Evolutionary conservation across 2,888 invertebrate species (phyloP).

Genomic region (Lasioglossum marginatum): DNA sequence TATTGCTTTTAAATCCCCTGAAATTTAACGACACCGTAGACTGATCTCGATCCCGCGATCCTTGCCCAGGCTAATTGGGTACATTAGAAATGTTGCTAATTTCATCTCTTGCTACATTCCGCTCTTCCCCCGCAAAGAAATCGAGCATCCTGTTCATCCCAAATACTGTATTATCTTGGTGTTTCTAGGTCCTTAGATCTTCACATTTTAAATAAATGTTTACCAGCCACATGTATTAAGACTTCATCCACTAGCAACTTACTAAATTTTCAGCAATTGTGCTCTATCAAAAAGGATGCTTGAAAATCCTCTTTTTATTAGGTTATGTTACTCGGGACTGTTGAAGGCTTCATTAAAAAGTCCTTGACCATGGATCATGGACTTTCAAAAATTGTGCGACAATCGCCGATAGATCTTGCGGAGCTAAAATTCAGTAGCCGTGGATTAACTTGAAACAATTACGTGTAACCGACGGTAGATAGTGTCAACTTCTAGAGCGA

Average conservation of each 20-base stretch:
- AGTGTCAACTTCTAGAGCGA: not conserved
- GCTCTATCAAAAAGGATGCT: not conserved
- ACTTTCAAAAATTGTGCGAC: too few relatives aligned
- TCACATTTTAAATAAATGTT: not conserved
- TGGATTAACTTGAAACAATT: too few relatives aligned
- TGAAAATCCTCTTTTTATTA: not conserved
- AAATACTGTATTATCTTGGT: too few relatives aligned
- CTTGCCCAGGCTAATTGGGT: not conserved
- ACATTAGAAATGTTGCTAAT: slow-evolving; percentile 9
- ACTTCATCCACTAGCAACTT: too few relatives aligned
- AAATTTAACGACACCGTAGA: not conserved
- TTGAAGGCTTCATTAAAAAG: not conserved
- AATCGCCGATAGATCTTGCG: not conserved
- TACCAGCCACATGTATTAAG: not conserved
- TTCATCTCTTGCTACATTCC: not conserved
- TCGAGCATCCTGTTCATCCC: not conserved
- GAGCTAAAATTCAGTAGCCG: not conserved
- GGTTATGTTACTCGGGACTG: too few relatives aligned
- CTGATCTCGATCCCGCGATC: not conserved
- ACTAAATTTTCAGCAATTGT: not conserved
- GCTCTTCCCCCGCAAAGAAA: not conserved
- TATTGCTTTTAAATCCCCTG: not conserved
- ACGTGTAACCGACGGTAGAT: not conserved
- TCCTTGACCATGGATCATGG: not conserved
- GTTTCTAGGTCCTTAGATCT: too few relatives aligned